Conservation (phyloP, 2,888 invertebrate species). For the Ceratothoa steindachneri region DNA sequence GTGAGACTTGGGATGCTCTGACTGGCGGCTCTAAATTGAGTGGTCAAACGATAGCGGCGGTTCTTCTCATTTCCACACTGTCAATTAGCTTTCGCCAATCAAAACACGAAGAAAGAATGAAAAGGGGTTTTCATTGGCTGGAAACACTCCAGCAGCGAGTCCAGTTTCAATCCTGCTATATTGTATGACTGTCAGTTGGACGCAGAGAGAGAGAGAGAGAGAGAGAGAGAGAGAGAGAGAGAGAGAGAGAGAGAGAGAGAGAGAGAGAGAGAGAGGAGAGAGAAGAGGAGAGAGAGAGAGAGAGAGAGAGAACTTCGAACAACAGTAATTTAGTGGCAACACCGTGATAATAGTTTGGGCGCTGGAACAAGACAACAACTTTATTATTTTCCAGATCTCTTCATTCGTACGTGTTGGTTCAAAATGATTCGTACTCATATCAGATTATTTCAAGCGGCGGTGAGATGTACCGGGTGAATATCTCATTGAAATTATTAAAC, state of each 20-base stretch:
- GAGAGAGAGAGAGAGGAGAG: not conserved
- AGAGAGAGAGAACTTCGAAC: not conserved
- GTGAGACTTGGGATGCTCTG: not conserved
- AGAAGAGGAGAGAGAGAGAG: conserved; percentile 2
- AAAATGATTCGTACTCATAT: conserved; percentile 2
- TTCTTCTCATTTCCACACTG: not conserved
- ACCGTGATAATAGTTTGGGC: conserved; percentile 9
- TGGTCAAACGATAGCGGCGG: conserved; percentile 3
- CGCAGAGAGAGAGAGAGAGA: conserved; percentile 5
- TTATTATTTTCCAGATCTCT: conserved; percentile 10
- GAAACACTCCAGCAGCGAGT: not conserved
- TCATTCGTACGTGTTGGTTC: not conserved
- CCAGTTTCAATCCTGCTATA: not conserved
- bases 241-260: not conserved
- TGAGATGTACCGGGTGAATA: not conserved
- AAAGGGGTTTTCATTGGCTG: conserved; percentile 3
- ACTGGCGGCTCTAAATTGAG: not conserved
- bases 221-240: conserved; percentile 12
- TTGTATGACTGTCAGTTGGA: not conserved
- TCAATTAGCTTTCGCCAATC: not conserved
- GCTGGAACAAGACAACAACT: conserved; percentile 12
- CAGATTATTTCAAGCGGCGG: not conserved
- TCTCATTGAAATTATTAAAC: not conserved
- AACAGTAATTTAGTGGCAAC: conserved; percentile 10
- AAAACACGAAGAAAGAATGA: not conserved